These are phyloP conservation scores for Samia ricini DNA, from an alignment of 1,140 invertebrate species.

Conservation along the genomic window DNA sequence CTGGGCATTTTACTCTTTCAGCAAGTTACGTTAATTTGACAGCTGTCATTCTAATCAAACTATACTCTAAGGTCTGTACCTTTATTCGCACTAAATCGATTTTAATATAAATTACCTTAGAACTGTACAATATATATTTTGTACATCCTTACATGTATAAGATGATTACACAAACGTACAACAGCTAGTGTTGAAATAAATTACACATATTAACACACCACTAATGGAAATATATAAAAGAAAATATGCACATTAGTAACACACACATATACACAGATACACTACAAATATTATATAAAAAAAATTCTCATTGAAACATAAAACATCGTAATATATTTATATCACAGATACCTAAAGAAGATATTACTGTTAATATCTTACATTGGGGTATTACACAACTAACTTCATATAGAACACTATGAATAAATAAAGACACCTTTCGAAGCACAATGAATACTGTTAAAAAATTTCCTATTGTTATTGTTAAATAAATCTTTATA, in stretches of 20 bases:
- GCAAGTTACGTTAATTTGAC: too few species aligned
- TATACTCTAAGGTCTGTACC: too few species aligned
- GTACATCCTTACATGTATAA: slow-evolving; percentile 38
- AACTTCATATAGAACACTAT: slow-evolving; percentile 40
- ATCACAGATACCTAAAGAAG: slow-evolving; percentile 73
- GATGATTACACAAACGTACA: slow-evolving; percentile 22
- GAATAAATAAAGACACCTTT: slow-evolving; percentile 60
- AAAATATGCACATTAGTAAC: slow-evolving; percentile 21
- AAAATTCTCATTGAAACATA: slow-evolving; percentile 27
- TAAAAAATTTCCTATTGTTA: slow-evolving; percentile 35
- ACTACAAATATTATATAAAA: slow-evolving; percentile 15
- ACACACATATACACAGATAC: not conserved
- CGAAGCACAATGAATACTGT: slow-evolving; percentile 37
- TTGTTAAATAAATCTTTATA: not conserved
- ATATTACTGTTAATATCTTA: slow-evolving; percentile 43
- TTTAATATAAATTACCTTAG: slow-evolving; percentile 31
- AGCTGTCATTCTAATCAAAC: too few species aligned
- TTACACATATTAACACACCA: slow-evolving; percentile 38
- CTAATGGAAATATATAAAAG: slow-evolving; percentile 27
- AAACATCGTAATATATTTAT: slow-evolving; percentile 62
- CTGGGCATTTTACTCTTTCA: too few species aligned
- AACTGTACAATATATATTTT: slow-evolving; percentile 49
- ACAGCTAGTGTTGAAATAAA: slow-evolving; percentile 22
- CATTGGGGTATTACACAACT: slow-evolving; percentile 40
- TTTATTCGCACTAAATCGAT: slow-evolving; percentile 7